Percentiles rank a stretch among this genome's conserved stretches.
These are phyloP conservation scores for Linnaemya tessellans DNA, from an alignment of 2,888 invertebrate genomes.

Conservation along the genomic window DNA sequence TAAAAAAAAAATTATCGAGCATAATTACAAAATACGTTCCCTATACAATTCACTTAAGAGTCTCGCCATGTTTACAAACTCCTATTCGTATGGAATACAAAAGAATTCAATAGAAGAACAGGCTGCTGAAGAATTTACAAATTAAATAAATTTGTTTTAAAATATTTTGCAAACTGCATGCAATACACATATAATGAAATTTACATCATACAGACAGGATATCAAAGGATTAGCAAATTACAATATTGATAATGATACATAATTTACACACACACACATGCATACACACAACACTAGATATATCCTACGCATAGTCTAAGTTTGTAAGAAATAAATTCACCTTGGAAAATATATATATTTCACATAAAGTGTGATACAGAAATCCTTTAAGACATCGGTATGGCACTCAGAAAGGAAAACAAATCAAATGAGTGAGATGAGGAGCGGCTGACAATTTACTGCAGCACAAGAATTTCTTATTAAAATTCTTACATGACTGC, in stretches of 20 bases:
- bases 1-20: too few relatives aligned
- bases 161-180: constrained; percentile 1
- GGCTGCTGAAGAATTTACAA: constrained; percentile 58
- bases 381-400: not conserved
- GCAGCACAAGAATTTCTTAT: constrained; percentile 63
- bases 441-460: constrained; percentile 52
- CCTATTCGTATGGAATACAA: constrained; percentile 33
- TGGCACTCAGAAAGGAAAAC: not conserved
- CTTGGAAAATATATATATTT: not conserved
- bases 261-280: constrained; percentile 51
- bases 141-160: constrained; percentile 32
- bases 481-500: constrained; percentile 67
- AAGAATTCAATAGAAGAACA: constrained; percentile 53
- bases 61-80: constrained; percentile 20
- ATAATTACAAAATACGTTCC: too few relatives aligned
- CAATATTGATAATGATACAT: constrained; percentile 66
- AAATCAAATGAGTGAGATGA: not conserved
- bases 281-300: too few relatives aligned
- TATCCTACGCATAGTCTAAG: too few relatives aligned
- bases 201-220: constrained; percentile 31
- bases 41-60: too few relatives aligned
- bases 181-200: constrained; percentile 6
- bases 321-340: not conserved
- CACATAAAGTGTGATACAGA: not conserved
- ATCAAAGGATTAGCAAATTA: constrained; percentile 66